phyloP scores from a whole-genome alignment of 2,888 invertebrate genomes.

The Oxytorus armatus region DNA sequence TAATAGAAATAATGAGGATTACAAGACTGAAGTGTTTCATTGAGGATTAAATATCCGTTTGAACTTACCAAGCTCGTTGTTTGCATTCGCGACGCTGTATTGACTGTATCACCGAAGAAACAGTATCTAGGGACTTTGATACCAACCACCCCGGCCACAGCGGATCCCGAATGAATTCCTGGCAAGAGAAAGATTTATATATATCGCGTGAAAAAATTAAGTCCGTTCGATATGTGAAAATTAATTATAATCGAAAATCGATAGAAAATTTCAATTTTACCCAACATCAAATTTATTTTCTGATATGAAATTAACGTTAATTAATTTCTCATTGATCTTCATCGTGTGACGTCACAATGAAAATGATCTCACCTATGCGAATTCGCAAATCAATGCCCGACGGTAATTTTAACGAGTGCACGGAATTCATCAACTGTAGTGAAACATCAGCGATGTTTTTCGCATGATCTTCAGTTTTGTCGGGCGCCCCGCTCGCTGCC shows the following conservation, averaged over 20 bases:
- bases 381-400: slow-evolving; percentile 87
- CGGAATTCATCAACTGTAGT: slow-evolving; percentile 89
- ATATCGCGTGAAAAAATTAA: background rate
- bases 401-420: slow-evolving; percentile 88
- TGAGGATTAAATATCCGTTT: slow-evolving; percentile 17
- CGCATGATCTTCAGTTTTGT: slow-evolving; percentile 90
- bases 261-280: no score
- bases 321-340: background rate
- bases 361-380: slow-evolving; percentile 88
- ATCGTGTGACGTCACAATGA: no score
- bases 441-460: slow-evolving; percentile 92
- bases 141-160: slow-evolving; percentile 95
- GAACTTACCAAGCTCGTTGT: slow-evolving; percentile 86
- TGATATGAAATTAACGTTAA: no score
- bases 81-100: slow-evolving; percentile 96
- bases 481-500: slow-evolving; percentile 96
- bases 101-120: slow-evolving; percentile 96
- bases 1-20: no score
- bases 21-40: background rate
- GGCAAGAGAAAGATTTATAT: slow-evolving; percentile 49
- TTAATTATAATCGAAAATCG: no score
- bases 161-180: slow-evolving; percentile 94
- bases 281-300: no score
- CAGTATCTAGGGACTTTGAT: slow-evolving; percentile 94
- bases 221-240: background rate